These are phyloP conservation scores for Drosophila sordidapex DNA, from an alignment of 2,888 invertebrate species.

Conservation along the genomic window DNA sequence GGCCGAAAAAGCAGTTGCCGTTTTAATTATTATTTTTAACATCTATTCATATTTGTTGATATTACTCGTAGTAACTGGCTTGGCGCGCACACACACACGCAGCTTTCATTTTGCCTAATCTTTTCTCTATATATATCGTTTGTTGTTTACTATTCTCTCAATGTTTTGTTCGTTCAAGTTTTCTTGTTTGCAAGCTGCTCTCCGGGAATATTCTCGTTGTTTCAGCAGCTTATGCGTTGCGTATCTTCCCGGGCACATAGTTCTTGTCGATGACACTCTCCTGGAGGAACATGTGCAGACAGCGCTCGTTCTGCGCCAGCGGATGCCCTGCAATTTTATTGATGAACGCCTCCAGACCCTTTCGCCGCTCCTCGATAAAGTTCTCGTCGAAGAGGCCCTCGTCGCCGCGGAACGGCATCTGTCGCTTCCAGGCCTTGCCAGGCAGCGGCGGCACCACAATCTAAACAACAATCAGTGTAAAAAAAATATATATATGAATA, in stretches of 20 bases:
- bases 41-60: slow-evolving; percentile 38
- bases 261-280: slow-evolving; percentile 99
- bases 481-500: background rate
- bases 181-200: slow-evolving; percentile 43
- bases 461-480: slow-evolving; percentile 85
- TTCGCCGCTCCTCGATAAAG: slow-evolving; percentile 99
- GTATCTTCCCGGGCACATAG: slow-evolving; percentile 99
- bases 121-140: slow-evolving; percentile 11
- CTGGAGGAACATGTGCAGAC: slow-evolving; percentile 99
- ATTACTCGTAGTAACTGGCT: slow-evolving; percentile 51
- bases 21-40: slow-evolving; percentile 41
- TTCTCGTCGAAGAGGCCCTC: slow-evolving; percentile 99
- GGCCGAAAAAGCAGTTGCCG: slow-evolving; percentile 66
- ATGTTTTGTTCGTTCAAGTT: slow-evolving; percentile 73
- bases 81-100: slow-evolving; percentile 65
- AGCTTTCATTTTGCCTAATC: slow-evolving; percentile 62
- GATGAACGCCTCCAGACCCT: slow-evolving; percentile 98
- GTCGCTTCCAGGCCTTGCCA: slow-evolving; percentile 99
- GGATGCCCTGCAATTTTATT: slow-evolving; percentile 99
- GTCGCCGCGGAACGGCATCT: slow-evolving; percentile 98
- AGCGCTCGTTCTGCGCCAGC: slow-evolving; percentile 98
- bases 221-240: slow-evolving; percentile 91
- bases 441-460: slow-evolving; percentile 99
- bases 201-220: slow-evolving; percentile 9
- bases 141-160: slow-evolving; percentile 6